Base-by-base conservation (phyloP, 2,888 invertebrate species). In the Mamestra brassicae region DNA sequence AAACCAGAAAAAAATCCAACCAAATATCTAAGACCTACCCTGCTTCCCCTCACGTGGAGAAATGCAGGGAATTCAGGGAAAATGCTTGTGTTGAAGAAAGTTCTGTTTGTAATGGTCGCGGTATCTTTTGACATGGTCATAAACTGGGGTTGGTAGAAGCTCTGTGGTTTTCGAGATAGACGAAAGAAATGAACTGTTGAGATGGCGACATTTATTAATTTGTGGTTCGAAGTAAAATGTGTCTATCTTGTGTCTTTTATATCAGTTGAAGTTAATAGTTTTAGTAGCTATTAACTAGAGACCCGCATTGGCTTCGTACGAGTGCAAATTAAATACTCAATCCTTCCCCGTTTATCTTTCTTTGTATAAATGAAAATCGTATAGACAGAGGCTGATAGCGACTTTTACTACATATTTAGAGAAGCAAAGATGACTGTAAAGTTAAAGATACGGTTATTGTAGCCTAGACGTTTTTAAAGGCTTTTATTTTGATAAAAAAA, bases 1-100 rank as follows among this genome's bases (percentile, higher is more conserved):
- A 87, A 85, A 72, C 86, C 50, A 42, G 77, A 81, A 84, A 85
- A 83, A 85, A 84, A 26, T 8, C 4, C 10, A 15, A 63, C 87
- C 85, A 87, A 7, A 73, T 8, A 73, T 69, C 42, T 17, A 68
- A 71, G 86, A 86, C 50, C 82, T 58, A 0, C 67, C 54, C 68
- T 76, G 2, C 70, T 66, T 47, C 73, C 52, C 38, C 45, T 47
- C 3, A 34, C 15, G 2, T 60, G 6, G 34, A 15, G 6, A 17
- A 52, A 42, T 4, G 10, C 34, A 55, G 54, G 8, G 1, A 60
- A 52, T 15, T 60, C 4, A 36, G 38, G 70, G 63, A 64, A 42
- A 1, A 58, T 50, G 15, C 36, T 34, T 13, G 45, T 80, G 72
- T 71, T 74, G 42, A 68, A 34, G 8, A 71, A 7, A 76, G 69